Conservation (phyloP, 2,113 vertebrate genomes). For the Mugil cephalus region DNA sequence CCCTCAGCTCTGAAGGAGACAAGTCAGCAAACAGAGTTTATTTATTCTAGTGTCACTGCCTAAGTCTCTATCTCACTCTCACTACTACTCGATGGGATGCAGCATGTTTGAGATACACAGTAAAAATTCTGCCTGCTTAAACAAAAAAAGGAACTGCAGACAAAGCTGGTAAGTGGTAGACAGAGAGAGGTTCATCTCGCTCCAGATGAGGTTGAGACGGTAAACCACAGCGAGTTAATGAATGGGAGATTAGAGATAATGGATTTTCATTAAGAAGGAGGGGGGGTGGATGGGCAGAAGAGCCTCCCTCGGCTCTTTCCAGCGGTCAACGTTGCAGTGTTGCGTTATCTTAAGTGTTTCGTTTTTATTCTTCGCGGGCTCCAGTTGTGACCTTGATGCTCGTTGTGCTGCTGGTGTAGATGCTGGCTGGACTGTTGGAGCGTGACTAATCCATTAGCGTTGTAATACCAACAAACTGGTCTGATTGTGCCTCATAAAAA, state of each 20-base stretch:
- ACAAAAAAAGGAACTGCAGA: not conserved
- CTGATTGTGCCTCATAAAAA: not conserved
- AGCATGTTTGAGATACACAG: not conserved
- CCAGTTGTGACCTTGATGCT: not conserved
- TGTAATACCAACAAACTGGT: not conserved
- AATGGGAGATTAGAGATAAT: conserved; percentile 48
- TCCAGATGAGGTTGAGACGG: conserved; percentile 25
- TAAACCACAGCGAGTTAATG: conserved; percentile 32
- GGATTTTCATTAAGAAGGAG: conserved; percentile 46
- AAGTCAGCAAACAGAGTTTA: conserved; percentile 22
- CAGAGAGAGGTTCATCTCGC: not conserved
- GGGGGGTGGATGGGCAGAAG: not conserved
- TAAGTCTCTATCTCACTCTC: too few relatives aligned
- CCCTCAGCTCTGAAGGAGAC: conserved; percentile 20
- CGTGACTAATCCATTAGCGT: not conserved
- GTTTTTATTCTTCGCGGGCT: too few relatives aligned
- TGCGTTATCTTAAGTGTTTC: too few relatives aligned
- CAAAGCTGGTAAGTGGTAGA: not conserved
- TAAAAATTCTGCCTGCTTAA: not conserved
- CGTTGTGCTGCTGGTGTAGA: not conserved
- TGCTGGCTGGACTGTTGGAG: not conserved
- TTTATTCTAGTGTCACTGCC: conserved; percentile 23
- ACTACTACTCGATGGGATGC: not conserved
- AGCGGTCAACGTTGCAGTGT: not conserved
- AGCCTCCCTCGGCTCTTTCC: not conserved